Evolutionary conservation across 2,113 vertebrate genomes (phyloP).

Genomic region (Prionailurus bengalensis): DNA sequence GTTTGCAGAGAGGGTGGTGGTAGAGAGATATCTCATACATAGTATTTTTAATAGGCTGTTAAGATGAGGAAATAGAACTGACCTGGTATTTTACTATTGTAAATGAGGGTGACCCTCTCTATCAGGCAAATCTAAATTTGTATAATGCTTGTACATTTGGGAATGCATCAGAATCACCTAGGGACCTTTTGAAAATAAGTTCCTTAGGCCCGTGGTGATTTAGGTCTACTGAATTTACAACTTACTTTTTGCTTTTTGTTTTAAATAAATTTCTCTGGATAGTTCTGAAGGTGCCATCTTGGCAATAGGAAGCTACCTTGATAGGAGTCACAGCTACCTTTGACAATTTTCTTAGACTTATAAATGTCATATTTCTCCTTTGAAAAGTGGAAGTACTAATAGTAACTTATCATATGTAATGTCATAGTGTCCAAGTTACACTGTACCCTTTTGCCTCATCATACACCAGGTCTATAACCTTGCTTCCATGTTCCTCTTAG

Average conservation of each 20-base stretch:
- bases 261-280: not conserved
- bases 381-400: not conserved
- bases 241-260: not conserved
- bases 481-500: not conserved
- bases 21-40: not conserved
- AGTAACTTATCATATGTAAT: not conserved
- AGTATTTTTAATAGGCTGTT: not conserved
- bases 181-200: conserved; percentile 17
- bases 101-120: not conserved
- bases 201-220: not conserved
- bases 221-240: not conserved
- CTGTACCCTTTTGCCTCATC: not conserved
- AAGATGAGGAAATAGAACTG: not conserved
- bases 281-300: not conserved
- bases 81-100: not conserved
- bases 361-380: not conserved
- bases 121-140: not conserved
- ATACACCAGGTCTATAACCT: not conserved
- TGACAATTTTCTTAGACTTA: not conserved
- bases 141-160: not conserved
- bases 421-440: not conserved
- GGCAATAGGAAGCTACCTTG: not conserved
- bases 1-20: not conserved
- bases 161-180: not conserved
- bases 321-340: not conserved